Evolutionary conservation across 2,797 vertebrate species (phyloP).

Genomic region (Heterohyrax brucei): DNA sequence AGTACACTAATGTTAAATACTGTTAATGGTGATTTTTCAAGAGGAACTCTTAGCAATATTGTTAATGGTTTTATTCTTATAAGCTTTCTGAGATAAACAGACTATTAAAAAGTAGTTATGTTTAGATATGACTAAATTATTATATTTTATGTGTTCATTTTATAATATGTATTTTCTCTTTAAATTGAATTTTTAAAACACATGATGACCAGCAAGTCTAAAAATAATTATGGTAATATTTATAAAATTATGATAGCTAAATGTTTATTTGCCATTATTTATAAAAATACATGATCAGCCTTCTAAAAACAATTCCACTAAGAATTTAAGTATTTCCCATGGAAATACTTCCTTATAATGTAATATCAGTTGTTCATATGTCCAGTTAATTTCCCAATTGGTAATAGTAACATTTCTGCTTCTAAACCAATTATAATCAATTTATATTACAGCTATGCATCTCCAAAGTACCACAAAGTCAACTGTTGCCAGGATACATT

Average conservation of each 20-base stretch:
- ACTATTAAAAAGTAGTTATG: not conserved
- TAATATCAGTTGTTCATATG: slow-evolving; percentile 41
- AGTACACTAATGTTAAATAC: slow-evolving; percentile 26
- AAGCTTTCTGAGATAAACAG: slow-evolving; percentile 32
- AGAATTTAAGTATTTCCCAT: not conserved
- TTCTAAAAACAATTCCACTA: slow-evolving; percentile 10
- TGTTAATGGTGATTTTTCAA: not conserved
- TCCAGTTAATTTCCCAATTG: not conserved
- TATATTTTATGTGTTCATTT: not conserved
- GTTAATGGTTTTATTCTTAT: not conserved
- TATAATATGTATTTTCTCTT: slow-evolving; percentile 19
- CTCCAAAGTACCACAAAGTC: slow-evolving; percentile 5
- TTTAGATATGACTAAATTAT: not conserved
- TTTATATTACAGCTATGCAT: not conserved
- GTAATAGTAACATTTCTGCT: slow-evolving; percentile 56
- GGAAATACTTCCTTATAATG: not conserved
- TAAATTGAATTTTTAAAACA: slow-evolving; percentile 28
- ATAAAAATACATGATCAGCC: not conserved
- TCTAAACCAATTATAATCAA: slow-evolving; percentile 30
- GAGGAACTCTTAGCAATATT: not conserved
- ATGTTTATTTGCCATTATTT: not conserved
- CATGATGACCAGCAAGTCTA: not conserved
- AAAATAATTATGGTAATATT: not conserved
- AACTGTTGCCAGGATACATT: not conserved
- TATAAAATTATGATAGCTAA: not conserved